Conservation (phyloP, 1,140 invertebrate species). For the Aleiodes sp. region DNA sequence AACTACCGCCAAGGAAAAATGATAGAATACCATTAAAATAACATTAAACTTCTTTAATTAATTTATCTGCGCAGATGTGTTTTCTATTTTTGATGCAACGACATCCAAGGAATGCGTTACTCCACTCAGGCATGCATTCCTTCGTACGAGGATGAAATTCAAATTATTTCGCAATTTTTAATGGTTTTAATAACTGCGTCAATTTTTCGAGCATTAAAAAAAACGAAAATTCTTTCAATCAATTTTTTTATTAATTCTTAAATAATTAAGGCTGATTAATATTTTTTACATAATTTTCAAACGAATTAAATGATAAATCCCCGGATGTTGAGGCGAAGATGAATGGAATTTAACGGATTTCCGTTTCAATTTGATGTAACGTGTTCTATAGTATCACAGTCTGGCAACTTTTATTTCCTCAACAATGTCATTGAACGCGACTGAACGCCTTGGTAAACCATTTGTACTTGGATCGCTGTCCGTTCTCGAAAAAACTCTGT, state of each 20-base stretch:
- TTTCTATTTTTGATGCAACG: neutral
- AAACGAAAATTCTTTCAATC: too few relatives aligned
- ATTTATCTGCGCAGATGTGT: slow-evolving; percentile 3
- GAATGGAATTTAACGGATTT: neutral
- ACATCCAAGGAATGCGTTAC: neutral
- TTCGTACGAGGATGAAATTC: slow-evolving; percentile 11
- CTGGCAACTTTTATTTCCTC: slow-evolving; percentile 33
- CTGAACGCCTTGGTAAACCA: slow-evolving; percentile 19
- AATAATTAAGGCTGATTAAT: too few relatives aligned
- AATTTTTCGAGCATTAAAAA: neutral
- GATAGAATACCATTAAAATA: too few relatives aligned
- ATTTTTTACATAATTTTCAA: too few relatives aligned
- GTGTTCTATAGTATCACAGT: slow-evolving; percentile 23
- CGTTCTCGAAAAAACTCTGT: neutral
- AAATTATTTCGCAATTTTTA: neutral
- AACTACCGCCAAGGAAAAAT: too few relatives aligned
- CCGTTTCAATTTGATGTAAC: neutral
- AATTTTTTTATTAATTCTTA: neutral
- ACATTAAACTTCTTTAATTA: too few relatives aligned
- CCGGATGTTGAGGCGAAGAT: neutral
- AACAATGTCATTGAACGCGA: slow-evolving; percentile 32
- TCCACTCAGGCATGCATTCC: neutral
- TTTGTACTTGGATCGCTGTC: neutral
- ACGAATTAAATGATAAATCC: neutral
- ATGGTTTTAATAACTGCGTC: slow-evolving; percentile 4